phyloP scores from a whole-genome alignment of 2,888 invertebrate species.

The Mythimna vitellina region DNA sequence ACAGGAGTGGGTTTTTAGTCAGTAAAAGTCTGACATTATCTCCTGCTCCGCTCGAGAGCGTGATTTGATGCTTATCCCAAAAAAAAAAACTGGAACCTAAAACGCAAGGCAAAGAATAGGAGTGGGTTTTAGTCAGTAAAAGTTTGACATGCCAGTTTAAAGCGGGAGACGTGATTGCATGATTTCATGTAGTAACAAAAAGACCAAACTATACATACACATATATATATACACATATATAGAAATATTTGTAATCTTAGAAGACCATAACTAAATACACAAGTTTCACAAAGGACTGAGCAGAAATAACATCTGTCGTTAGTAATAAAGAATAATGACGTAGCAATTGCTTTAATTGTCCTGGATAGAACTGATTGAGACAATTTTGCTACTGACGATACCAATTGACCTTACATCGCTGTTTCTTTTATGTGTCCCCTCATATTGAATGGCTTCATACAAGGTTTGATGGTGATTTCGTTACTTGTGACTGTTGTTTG shows the following conservation, averaged over 20 bases:
- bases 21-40: too few species aligned
- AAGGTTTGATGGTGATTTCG: conserved; percentile 30
- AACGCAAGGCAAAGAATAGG: too few species aligned
- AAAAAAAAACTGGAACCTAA: too few species aligned
- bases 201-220: too few species aligned
- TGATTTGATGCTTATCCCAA: too few species aligned
- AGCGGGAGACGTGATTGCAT: too few species aligned
- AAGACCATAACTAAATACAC: conserved; percentile 8
- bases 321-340: conserved; percentile 51
- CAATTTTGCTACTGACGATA: conserved; percentile 53
- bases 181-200: too few species aligned
- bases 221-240: too few species aligned
- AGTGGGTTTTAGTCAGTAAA: too few species aligned
- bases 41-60: too few species aligned
- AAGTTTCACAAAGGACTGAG: conserved; percentile 9
- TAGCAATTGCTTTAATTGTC: conserved; percentile 60
- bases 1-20: too few species aligned
- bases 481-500: conserved; percentile 17
- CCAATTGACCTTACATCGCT: conserved; percentile 54
- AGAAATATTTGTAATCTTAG: neutral
- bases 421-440: conserved; percentile 29
- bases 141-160: too few species aligned
- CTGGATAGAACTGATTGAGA: conserved; percentile 56
- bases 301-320: conserved; percentile 6
- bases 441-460: conserved; percentile 36